Evolutionary conservation across 2,888 invertebrate species (phyloP).

Genomic region (Agriopis leucophaearia): DNA sequence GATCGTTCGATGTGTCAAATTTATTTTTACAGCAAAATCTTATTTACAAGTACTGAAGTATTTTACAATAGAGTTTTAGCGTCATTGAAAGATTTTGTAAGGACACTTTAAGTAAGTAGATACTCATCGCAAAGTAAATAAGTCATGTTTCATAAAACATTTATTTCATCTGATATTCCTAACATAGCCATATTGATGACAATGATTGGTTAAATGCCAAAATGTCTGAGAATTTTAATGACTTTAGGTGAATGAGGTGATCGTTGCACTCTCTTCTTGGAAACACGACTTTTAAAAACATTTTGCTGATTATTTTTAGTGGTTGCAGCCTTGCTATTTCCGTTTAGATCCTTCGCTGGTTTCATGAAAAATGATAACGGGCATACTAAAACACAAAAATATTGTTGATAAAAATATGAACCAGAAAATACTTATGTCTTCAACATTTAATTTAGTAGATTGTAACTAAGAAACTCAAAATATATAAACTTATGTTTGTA

Average conservation of each 20-base stretch:
- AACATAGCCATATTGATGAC: constrained; percentile 46
- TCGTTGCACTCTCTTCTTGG: constrained; percentile 36
- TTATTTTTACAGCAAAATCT: too few relatives aligned
- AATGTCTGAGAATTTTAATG: constrained; percentile 66
- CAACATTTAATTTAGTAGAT: too few relatives aligned
- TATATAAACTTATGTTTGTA: too few relatives aligned
- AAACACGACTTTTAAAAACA: constrained; percentile 8
- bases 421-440: too few relatives aligned
- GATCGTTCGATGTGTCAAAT: too few relatives aligned
- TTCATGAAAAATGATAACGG: too few relatives aligned
- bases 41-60: too few relatives aligned
- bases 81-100: neutral
- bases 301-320: constrained; percentile 1
- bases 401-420: too few relatives aligned
- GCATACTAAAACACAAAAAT: too few relatives aligned
- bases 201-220: constrained; percentile 61
- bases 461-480: too few relatives aligned
- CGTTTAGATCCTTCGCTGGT: too few relatives aligned
- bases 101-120: neutral
- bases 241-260: constrained; percentile 44
- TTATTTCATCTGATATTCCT: constrained; percentile 36
- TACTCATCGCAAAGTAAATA: constrained; percentile 25
- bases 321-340: neutral
- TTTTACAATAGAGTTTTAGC: too few relatives aligned
- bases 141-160: constrained; percentile 30